phyloP scores from a whole-genome alignment of 2,888 invertebrate species.

The Copidosoma aretas region DNA sequence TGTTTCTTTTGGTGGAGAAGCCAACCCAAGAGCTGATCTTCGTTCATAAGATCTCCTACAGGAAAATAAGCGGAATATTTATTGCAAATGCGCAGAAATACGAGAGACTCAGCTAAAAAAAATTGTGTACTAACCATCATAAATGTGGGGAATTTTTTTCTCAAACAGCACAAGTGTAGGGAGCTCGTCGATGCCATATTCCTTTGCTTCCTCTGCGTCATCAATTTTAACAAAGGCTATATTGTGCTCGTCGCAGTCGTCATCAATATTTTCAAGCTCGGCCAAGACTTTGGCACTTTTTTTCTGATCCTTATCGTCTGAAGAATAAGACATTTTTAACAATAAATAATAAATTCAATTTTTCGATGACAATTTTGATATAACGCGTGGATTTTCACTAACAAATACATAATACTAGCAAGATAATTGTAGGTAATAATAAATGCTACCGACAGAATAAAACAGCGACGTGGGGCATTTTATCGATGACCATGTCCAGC shows the following conservation, averaged over 20 bases:
- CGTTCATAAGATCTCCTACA: conserved; percentile 86
- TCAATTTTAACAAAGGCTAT: conserved; percentile 92
- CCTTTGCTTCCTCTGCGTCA: conserved; percentile 85
- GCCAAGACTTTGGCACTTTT: conserved; percentile 84
- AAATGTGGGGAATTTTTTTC: conserved; percentile 69
- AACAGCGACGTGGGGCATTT: conserved; percentile 88
- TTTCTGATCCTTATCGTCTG: conserved; percentile 91
- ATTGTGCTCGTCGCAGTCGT: conserved; percentile 90
- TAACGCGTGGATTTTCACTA: too few relatives aligned
- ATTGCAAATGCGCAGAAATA: neutral
- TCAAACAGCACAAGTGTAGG: conserved; percentile 83
- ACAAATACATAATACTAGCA: too few relatives aligned
- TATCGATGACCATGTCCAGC: conserved; percentile 86
- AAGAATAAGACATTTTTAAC: conserved; percentile 22
- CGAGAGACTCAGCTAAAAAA: neutral
- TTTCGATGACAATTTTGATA: conserved; percentile 1
- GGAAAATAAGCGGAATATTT: neutral
- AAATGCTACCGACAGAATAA: conserved; percentile 80
- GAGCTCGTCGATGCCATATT: conserved; percentile 83
- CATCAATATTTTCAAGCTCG: conserved; percentile 91
- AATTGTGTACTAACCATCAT: conserved; percentile 63
- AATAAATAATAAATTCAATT: neutral
- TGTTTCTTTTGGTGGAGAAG: conserved; percentile 88
- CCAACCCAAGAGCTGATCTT: conserved; percentile 90
- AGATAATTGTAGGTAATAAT: neutral